phyloP scores from a whole-genome alignment of 2,888 invertebrate species.

The Mellilla xanthometata region DNA sequence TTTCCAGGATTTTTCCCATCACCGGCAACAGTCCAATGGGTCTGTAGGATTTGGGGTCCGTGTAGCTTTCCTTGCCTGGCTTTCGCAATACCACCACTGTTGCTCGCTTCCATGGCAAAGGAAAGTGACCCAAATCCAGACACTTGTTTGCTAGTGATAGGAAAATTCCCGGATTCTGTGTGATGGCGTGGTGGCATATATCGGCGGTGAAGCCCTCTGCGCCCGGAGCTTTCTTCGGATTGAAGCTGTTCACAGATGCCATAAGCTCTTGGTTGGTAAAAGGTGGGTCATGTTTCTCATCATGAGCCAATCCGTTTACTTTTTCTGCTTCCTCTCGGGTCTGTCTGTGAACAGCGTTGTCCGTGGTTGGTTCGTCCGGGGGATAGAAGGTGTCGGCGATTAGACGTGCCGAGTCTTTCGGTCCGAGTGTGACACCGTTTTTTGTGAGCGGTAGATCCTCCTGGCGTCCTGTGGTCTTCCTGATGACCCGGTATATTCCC shows the following conservation, averaged over 20 bases:
- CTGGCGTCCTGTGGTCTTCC: too few species aligned
- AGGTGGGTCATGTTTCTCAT: not conserved
- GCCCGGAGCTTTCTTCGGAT: constrained; percentile 15
- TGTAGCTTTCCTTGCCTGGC: not conserved
- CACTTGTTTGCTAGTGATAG: not conserved
- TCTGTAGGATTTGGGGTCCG: not conserved
- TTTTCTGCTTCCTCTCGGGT: not conserved
- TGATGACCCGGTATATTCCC: too few species aligned
- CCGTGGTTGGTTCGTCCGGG: too few species aligned
- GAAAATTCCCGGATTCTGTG: not conserved
- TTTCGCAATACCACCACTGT: not conserved
- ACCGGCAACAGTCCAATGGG: not conserved
- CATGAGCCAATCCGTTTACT: not conserved
- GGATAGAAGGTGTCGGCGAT: too few species aligned
- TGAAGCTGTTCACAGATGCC: not conserved
- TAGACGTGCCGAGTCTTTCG: too few species aligned
- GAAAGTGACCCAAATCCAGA: not conserved
- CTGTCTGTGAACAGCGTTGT: too few species aligned
- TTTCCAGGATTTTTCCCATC: not conserved
- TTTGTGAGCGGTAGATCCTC: too few species aligned
- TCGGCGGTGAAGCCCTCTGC: constrained; percentile 12
- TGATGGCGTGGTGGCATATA: constrained; percentile 3
- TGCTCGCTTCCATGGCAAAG: too few species aligned
- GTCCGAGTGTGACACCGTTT: too few species aligned
- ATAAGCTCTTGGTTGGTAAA: not conserved